These are phyloP conservation scores for Valencia hispanica DNA, from an alignment of 2,797 vertebrate genomes.

Conservation along the genomic window DNA sequence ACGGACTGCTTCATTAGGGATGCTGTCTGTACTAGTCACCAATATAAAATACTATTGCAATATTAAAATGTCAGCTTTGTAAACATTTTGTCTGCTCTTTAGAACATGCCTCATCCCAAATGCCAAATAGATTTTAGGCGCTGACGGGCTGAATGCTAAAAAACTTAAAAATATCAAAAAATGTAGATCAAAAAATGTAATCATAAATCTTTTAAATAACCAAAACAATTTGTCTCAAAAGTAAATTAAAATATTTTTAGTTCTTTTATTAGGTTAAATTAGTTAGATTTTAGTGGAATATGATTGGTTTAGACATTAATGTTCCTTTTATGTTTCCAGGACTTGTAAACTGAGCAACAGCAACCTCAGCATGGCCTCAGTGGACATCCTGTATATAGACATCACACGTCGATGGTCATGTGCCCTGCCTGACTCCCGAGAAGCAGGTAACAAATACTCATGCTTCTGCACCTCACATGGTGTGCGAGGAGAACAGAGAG, in stretches of 20 bases:
- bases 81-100: neutral
- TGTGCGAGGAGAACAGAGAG: conserved; percentile 36
- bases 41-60: neutral
- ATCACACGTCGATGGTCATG: conserved; percentile 92
- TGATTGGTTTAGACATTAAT: neutral
- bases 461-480: neutral
- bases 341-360: conserved; percentile 92
- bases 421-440: conserved; percentile 82
- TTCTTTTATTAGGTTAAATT: neutral
- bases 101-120: neutral
- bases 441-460: conserved; percentile 82
- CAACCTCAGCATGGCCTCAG: conserved; percentile 92
- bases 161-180: no score
- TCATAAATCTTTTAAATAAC: no score
- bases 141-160: no score
- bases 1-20: neutral
- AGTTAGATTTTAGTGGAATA: neutral
- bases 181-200: no score
- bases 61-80: neutral
- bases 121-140: neutral
- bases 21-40: neutral
- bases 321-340: conserved; percentile 68
- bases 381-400: conserved; percentile 97
- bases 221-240: neutral
- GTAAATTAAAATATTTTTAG: neutral